These are phyloP conservation scores for Thunnus albacares DNA, from an alignment of 2,797 vertebrate species.

Conservation along the genomic window DNA sequence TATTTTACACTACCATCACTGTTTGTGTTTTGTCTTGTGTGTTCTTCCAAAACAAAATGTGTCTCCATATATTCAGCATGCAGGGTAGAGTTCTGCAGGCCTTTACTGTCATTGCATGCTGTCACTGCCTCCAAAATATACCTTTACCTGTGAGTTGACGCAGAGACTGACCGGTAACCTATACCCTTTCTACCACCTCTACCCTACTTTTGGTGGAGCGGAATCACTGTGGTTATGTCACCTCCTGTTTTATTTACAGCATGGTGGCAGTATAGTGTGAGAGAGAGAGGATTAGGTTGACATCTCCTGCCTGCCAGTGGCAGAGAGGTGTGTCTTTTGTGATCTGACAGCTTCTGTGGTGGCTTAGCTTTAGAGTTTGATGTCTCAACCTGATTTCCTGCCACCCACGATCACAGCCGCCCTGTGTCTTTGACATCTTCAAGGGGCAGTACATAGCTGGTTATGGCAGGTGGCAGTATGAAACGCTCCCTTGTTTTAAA, in stretches of 20 bases:
- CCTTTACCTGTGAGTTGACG: conserved; percentile 27
- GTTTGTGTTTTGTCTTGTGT: not conserved
- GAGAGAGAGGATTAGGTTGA: conserved; percentile 68
- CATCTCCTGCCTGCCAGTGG: conserved; percentile 57
- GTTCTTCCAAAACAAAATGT: not conserved
- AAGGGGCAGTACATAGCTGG: conserved; percentile 43
- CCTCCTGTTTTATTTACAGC: conserved; percentile 81
- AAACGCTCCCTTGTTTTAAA: conserved; percentile 10
- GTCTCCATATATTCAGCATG: not conserved
- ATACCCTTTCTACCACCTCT: conserved; percentile 3
- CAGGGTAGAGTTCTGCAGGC: not conserved
- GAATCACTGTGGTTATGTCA: conserved; percentile 77
- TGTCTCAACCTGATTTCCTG: conserved; percentile 62
- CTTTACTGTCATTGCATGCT: not conserved
- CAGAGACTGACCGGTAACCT: conserved; percentile 10
- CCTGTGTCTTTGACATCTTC: conserved; percentile 51
- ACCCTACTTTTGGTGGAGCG: conserved; percentile 59
- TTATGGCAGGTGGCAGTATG: conserved; percentile 40
- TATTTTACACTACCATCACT: not conserved
- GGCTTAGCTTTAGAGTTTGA: conserved; percentile 47
- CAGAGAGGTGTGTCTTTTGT: conserved; percentile 57
- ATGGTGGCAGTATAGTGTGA: conserved; percentile 61
- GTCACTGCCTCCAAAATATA: conserved; percentile 15
- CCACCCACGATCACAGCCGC: conserved; percentile 34
- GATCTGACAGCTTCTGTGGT: conserved; percentile 58